Evolutionary conservation across 64 coral and sea anemone genomes (phyloP), one percentile per base, ranked within the genome.

Genomic region (Pachyseris speciosa): DNA sequence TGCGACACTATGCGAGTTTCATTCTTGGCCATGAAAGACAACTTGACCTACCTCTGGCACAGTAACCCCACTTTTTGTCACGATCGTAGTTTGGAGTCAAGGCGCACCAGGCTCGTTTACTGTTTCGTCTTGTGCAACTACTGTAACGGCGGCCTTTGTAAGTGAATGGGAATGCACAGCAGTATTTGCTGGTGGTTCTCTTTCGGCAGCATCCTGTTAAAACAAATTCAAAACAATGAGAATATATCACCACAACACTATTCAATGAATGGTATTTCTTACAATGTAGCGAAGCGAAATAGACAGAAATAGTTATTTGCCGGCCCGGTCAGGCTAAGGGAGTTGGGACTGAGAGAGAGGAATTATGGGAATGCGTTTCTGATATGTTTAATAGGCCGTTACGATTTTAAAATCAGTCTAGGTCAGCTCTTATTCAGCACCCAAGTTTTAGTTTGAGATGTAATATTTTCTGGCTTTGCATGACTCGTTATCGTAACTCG

Each of bases 161-260:
- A 12, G 30, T 75, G 29, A 94, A 94, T 3, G 93, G 87, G 43
- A 94, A 94, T 4, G 64, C 39, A 8, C 93, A 94, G 63, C 93
- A 94, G 11, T 94, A 55, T 2, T 51, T 65, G 2, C 19, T 31
- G 0, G 81, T 75, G 2, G 90, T 92, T 33, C 74, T 80, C 45
- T 79, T 45, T 53, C 57, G 38, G 50, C 73, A 64, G 19, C n/a
- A 48, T 13, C 87, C 87, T 90, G n/a, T 40, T 1, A 90, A 89
- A 9, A 75, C 29, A 52, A 66, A 63, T 13, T 15, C 11, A 28
- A 45, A 31, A 52, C 12, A 24, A 7, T 13, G 19, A 2, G 9
- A 24, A 15, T 3, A 41, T 49, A 25, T 42, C 34, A 39, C 5
- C 13, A 41, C 26, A 17, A 36, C 5, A 71, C 44, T n/a, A 26